Evolutionary conservation across 1,140 invertebrate species (phyloP).

Genomic region (Bombus pascuorum): DNA sequence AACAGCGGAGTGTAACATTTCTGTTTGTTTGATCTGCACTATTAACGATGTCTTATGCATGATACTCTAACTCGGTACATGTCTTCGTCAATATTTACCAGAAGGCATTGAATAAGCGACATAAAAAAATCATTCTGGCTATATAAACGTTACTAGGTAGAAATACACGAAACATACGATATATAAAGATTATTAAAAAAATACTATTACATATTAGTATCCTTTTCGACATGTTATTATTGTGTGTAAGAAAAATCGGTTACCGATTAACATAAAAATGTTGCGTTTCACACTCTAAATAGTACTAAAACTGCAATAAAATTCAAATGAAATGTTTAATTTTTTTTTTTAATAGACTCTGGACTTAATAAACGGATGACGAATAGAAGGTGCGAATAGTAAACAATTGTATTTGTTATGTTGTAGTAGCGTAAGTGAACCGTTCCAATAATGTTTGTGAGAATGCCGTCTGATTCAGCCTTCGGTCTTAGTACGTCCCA

Average conservation of each 20-base stretch:
- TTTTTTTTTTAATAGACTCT: background rate
- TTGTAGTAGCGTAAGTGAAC: conserved; percentile 19
- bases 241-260: background rate
- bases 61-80: background rate
- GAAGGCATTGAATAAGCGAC: background rate
- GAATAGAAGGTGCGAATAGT: background rate
- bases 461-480: conserved; percentile 50
- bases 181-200: conserved; percentile 4
- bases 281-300: background rate
- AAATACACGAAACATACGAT: background rate
- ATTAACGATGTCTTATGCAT: conserved; percentile 6
- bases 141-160: conserved; percentile 35
- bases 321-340: background rate
- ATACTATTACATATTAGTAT: background rate
- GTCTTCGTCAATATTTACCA: conserved; percentile 9
- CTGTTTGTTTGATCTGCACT: conserved; percentile 14
- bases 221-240: background rate
- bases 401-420: conserved; percentile 9
- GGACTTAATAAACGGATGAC: background rate
- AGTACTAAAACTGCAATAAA: background rate
- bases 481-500: conserved; percentile 63
- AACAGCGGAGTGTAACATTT: conserved; percentile 9
- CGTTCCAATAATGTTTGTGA: conserved; percentile 39
- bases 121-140: conserved; percentile 2
- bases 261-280: background rate